Evolutionary conservation across 2,113 vertebrate genomes (phyloP), one percentile per base, ranked within the genome.

Genomic region (Thalassoma bifasciatum): DNA sequence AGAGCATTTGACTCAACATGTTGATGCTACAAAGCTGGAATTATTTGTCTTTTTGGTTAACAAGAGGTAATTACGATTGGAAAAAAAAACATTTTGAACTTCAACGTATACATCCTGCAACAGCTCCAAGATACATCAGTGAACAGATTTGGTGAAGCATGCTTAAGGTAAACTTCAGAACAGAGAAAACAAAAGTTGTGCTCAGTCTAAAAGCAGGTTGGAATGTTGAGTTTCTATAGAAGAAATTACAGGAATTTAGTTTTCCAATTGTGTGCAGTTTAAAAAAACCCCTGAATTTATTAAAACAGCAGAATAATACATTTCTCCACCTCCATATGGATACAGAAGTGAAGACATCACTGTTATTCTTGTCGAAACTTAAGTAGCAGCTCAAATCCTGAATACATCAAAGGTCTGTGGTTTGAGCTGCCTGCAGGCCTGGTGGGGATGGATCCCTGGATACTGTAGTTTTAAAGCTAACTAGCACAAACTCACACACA

Each of bases 381-480:
- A 17, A 78, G 57, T 40, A 75, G 24, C 66, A 77, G 37, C 57
- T 53, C 36, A 63, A 60, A 81, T 68, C 50, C 49, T 40, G n/a
- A 79, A 67, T 26, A 53, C 30, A 70, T 74, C 38, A 77, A 72
- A 77, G 69, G 66, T 54, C 8, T 65, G 57, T 38, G 22, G 72
- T 77, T 75, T 70, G 56, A 70, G 64, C 60, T 46, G 64, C 30
- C 70, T 59, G 51, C 34, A 38, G 72, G 51, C 51, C 54, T 61
- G 19, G 4, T 68, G 69, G 59, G 66, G 67, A 79, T 66, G 14
- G 50, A 47, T 75, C 81, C 56, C 8, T 0, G 50, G 26, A 30
- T 64, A 40, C 13, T 13, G 40, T 7, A 23, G 59, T 57, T 26
- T 38, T 52, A 34, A 46, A 79, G 42, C 56, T 10, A 9, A 52